Evolutionary conservation across 2,888 invertebrate species (phyloP).

Genomic region (Melanophora roralis): DNA sequence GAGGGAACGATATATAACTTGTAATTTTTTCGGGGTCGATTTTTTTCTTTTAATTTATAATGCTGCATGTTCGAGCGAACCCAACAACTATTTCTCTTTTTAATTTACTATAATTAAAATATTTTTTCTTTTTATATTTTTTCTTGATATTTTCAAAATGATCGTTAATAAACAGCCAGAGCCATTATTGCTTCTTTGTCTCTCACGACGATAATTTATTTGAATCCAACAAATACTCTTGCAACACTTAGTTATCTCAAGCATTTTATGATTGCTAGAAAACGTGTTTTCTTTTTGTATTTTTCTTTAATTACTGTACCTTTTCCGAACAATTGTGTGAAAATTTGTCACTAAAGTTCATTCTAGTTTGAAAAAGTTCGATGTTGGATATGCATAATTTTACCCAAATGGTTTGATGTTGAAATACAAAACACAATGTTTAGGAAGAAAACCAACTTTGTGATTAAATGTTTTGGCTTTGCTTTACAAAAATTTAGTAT

Average conservation of each 20-base stretch:
- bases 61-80: conserved; percentile 22
- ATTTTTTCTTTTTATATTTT: background rate
- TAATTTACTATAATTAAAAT: background rate
- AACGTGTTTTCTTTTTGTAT: background rate
- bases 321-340: background rate
- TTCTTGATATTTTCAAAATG: conserved; percentile 5
- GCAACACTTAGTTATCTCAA: conserved; percentile 25
- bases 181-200: conserved; percentile 34
- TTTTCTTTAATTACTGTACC: conserved; percentile 40
- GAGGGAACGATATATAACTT: too few relatives aligned
- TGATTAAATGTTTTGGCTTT: conserved; percentile 51
- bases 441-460: conserved; percentile 20
- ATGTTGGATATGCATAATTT: conserved; percentile 14
- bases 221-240: background rate
- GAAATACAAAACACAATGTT: background rate
- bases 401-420: conserved; percentile 19
- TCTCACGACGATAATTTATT: background rate
- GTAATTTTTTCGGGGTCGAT: too few relatives aligned
- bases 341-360: background rate
- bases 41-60: conserved; percentile 5
- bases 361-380: conserved; percentile 1
- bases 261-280: background rate
- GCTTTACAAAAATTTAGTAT: conserved; percentile 43
- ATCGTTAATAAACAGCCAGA: conserved; percentile 3
- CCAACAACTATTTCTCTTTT: background rate